phyloP scores from a whole-genome alignment of 2,113 vertebrate species.

The Salvelinus sp. region DNA sequence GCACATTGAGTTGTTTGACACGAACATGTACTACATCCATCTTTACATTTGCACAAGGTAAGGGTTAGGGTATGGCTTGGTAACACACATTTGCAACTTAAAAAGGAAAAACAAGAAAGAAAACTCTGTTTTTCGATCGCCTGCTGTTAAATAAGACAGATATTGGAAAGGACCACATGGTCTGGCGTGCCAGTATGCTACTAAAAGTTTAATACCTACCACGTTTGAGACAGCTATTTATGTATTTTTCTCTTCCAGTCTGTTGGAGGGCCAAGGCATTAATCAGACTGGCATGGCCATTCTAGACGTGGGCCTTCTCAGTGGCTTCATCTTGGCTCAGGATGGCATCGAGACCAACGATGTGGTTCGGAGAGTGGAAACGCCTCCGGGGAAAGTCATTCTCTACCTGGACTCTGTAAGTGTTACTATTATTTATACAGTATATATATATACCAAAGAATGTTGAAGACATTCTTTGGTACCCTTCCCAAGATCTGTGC shows the following conservation, averaged over 20 bases:
- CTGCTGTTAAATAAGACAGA: background rate
- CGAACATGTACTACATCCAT: slow-evolving; percentile 59
- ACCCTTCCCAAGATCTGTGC: too few relatives aligned
- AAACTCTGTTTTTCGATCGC: background rate
- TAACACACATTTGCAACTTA: background rate
- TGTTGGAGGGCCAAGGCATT: slow-evolving; percentile 52
- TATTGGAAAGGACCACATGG: background rate
- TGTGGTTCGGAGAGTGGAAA: slow-evolving; percentile 79
- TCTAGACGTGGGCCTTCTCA: slow-evolving; percentile 85
- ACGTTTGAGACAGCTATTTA: background rate
- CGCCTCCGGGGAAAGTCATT: slow-evolving; percentile 75
- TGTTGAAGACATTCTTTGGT: too few relatives aligned
- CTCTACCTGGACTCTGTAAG: slow-evolving; percentile 92
- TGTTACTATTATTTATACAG: background rate
- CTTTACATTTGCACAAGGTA: slow-evolving; percentile 84
- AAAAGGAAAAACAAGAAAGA: background rate
- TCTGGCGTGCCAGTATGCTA: too few relatives aligned
- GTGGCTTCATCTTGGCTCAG: slow-evolving; percentile 77
- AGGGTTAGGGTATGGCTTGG: background rate
- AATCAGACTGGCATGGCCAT: slow-evolving; percentile 84
- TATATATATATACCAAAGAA: too few relatives aligned
- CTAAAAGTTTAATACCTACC: background rate
- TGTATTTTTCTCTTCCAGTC: slow-evolving; percentile 62
- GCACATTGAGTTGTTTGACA: slow-evolving; percentile 70
- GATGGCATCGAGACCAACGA: slow-evolving; percentile 56